phyloP scores from a whole-genome alignment of 2,888 invertebrate genomes.

The Callinectes sapidus region DNA sequence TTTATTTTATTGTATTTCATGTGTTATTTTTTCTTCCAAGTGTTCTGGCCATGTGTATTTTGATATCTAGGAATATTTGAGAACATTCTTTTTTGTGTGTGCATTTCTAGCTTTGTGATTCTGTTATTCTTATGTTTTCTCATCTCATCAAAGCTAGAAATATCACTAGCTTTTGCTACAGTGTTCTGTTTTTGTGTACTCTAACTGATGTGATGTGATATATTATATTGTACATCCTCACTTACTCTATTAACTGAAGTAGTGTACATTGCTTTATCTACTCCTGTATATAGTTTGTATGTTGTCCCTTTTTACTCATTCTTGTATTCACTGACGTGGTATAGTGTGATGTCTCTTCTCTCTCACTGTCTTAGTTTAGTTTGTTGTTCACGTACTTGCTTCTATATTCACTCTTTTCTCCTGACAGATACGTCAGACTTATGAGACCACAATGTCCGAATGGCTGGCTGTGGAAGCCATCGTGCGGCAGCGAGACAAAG shows the following conservation, averaged over 20 bases:
- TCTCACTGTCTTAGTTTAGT: neutral
- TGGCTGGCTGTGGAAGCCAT: slow-evolving; percentile 97
- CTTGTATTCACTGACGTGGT: neutral
- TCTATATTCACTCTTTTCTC: neutral
- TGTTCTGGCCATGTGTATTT: no score
- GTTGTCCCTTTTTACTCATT: neutral
- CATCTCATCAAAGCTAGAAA: no score
- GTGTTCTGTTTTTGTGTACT: neutral
- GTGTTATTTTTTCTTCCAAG: no score
- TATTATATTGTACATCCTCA: no score
- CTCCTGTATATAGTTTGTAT: neutral
- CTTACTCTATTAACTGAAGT: no score
- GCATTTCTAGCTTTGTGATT: no score
- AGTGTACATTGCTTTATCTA: no score
- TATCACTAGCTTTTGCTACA: no score
- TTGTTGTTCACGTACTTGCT: neutral
- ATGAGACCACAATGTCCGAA: slow-evolving; percentile 94
- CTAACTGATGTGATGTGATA: no score
- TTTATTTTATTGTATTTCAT: neutral
- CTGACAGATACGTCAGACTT: slow-evolving; percentile 82
- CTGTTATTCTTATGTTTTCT: no score
- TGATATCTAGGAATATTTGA: no score
- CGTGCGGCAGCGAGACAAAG: slow-evolving; percentile 87
- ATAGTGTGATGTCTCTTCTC: neutral
- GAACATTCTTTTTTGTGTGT: no score